These are phyloP conservation scores for Coilia nasus DNA, from an alignment of 2,797 vertebrate genomes.

Conservation along the genomic window DNA sequence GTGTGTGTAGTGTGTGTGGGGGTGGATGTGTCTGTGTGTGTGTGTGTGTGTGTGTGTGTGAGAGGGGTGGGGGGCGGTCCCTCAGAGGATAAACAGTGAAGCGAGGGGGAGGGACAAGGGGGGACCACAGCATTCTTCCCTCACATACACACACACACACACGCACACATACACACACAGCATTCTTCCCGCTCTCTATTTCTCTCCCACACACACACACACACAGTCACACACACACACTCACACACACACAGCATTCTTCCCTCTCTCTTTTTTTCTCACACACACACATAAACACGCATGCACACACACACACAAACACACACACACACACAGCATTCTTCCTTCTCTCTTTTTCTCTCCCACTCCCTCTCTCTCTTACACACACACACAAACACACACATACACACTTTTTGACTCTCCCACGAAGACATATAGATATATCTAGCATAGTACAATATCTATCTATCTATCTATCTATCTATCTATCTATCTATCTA, in stretches of 20 bases:
- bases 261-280: too few relatives aligned
- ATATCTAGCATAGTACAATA: too few relatives aligned
- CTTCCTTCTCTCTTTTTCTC: background rate
- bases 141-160: too few relatives aligned
- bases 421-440: background rate
- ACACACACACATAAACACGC: too few relatives aligned
- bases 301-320: too few relatives aligned
- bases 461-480: too few relatives aligned
- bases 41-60: background rate
- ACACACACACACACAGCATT: background rate
- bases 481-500: background rate
- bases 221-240: background rate
- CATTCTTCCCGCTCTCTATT: too few relatives aligned
- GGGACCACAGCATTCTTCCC: background rate
- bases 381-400: too few relatives aligned
- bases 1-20: background rate
- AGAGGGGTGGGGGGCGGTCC: background rate
- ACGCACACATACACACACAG: too few relatives aligned
- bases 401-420: background rate
- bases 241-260: background rate
- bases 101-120: background rate
- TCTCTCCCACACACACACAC: too few relatives aligned
- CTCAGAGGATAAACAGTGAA: background rate
- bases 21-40: background rate
- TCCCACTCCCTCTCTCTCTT: background rate